Percentiles rank a stretch among this genome's conserved stretches.
Evolutionary conservation across 2,113 vertebrate genomes (phyloP).

Genomic region (Siniperca chuatsi): DNA sequence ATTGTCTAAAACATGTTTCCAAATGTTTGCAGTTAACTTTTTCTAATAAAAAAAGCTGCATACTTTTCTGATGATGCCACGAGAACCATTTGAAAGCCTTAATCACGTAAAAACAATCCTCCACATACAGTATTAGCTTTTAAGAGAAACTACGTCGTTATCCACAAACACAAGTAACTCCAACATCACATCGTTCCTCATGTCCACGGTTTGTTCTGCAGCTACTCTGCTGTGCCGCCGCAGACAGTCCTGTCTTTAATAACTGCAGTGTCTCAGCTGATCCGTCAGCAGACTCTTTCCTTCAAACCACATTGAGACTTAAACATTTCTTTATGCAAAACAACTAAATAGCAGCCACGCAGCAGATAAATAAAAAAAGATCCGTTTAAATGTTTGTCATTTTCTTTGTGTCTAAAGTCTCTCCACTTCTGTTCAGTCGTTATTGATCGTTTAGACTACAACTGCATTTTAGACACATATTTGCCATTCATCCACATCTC

Average conservation of each 20-base stretch:
- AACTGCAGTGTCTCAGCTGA: slow-evolving; percentile 24
- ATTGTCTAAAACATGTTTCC: too few species aligned
- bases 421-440: neutral
- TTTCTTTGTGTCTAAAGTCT: neutral
- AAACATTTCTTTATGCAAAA: neutral
- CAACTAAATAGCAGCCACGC: neutral
- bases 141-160: neutral
- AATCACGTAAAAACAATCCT: neutral
- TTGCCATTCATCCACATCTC: neutral
- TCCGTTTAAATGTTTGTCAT: neutral
- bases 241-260: neutral
- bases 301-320: neutral
- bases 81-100: neutral
- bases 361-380: too few species aligned
- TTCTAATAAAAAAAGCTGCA: too few species aligned
- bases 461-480: neutral
- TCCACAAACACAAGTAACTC: too few species aligned
- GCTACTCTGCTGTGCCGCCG: neutral
- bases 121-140: neutral
- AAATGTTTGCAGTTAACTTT: too few species aligned
- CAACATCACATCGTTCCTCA: neutral
- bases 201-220: neutral
- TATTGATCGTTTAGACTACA: neutral
- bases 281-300: slow-evolving; percentile 18
- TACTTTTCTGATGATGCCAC: too few species aligned